Evolutionary conservation across 2,113 vertebrate species (phyloP).

Genomic region (Nestor notabilis): DNA sequence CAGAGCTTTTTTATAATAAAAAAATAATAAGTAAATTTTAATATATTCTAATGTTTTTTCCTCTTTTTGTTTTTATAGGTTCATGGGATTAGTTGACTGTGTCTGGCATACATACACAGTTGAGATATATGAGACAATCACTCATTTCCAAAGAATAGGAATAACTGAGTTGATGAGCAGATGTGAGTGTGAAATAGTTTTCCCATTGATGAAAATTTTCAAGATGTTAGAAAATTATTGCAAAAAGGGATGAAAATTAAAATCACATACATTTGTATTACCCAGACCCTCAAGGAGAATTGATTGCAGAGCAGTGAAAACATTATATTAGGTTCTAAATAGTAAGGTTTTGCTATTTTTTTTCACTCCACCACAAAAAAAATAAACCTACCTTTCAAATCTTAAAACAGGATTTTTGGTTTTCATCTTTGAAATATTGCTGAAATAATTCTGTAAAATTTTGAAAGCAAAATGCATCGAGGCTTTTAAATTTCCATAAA

Average conservation of each 20-base stretch:
- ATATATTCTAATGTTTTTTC: neutral
- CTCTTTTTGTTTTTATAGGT: neutral
- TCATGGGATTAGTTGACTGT: neutral
- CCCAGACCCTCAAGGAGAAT: neutral
- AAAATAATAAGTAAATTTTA: neutral
- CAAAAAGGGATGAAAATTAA: neutral
- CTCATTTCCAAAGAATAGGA: conserved; percentile 19
- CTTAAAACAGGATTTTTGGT: neutral
- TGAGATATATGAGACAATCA: conserved; percentile 4
- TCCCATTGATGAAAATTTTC: neutral
- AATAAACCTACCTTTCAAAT: neutral
- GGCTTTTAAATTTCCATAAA: neutral
- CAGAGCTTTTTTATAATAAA: neutral
- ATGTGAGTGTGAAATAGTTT: neutral
- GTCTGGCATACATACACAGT: neutral
- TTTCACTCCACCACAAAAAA: neutral
- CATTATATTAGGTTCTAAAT: neutral
- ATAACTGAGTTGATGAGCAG: conserved; percentile 47
- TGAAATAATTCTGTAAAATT: neutral
- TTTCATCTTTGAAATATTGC: neutral
- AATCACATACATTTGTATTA: neutral
- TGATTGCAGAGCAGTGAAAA: neutral
- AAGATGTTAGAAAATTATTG: neutral
- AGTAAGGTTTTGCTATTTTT: neutral
- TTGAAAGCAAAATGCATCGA: rapidly evolving